Base-by-base conservation (phyloP, 1,140 invertebrate species). In the Polypedilum vanderplanki region DNA sequence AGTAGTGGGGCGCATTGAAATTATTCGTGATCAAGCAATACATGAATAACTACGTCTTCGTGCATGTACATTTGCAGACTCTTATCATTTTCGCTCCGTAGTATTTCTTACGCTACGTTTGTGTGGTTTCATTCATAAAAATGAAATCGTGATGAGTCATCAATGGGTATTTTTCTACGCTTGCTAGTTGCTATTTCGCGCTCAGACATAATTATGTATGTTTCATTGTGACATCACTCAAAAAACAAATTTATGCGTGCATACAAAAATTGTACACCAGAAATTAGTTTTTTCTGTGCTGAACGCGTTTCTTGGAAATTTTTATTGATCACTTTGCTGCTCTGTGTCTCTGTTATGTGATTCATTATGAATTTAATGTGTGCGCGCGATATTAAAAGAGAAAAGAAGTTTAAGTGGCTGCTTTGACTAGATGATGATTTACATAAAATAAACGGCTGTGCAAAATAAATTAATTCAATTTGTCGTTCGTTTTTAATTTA, bases 101-200 rank as follows among this genome's bases (percentile, higher is more conserved):
- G 46, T 57, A 57, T n/a, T 57, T n/a, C 46, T 57, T n/a, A 15
- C 46, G 46, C 12, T 57, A 57, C 7, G n/a, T 57, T 46, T 46
- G 41, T 46, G 41, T 46, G 41, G 2, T 46, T 46, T 57, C 46
- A 57, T 57, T 57, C 46, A 57, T 57, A 57, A 57, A 46, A 57
- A 57, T n/a, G 12, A n/a, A n/a, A 12, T 12, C n/a, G n/a, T n/a
- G 46, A 57, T 57, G 46, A 57, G 12, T 57, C 46, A 57, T 57
- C 46, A 57, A 57, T 57, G 46, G 46, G 46, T 8, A 57, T 57
- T 57, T 57, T 57, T 57, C 7, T 57, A 12, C 46, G 12, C 46
- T 57, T 15, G 12, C n/a, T 57, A 12, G 46, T n/a, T 12, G 12
- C 4, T 57, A 12, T 15, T 57, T 57, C 12, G 12, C n/a, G 12